A percentile compares a stretch with the other conserved stretches of the same genome.
Conservation (phyloP, 1,140 invertebrate species). For the Bombus impatiens region DNA sequence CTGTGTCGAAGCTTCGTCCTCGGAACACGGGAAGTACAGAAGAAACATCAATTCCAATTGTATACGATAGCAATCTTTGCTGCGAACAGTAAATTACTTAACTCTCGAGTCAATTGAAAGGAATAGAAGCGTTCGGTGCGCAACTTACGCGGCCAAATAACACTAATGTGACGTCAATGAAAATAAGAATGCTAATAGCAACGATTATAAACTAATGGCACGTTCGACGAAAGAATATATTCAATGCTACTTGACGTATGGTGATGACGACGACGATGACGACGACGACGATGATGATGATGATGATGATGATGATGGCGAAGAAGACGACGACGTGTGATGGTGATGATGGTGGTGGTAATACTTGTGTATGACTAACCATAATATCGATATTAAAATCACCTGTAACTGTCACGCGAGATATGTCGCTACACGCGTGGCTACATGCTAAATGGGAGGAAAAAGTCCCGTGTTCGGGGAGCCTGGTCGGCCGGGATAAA, state of each 20-base stretch:
- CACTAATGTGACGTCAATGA: no score
- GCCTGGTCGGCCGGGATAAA: slow-evolving; percentile 16
- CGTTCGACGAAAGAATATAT: slow-evolving; percentile 46
- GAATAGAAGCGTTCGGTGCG: slow-evolving; percentile 8
- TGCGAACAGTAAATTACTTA: slow-evolving; percentile 2
- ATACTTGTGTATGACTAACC: slow-evolving; percentile 50
- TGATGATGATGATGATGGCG: not conserved
- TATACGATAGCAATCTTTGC: not conserved
- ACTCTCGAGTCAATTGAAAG: slow-evolving; percentile 31
- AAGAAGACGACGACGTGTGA: not conserved
- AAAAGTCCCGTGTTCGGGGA: slow-evolving; percentile 19
- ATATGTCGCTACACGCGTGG: slow-evolving; percentile 51
- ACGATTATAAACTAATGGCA: slow-evolving; percentile 22
- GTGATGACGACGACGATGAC: not conserved
- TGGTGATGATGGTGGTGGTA: slow-evolving; percentile 12
- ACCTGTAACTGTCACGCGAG: slow-evolving; percentile 52
- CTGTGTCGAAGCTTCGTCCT: slow-evolving; percentile 43
- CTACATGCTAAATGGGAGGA: slow-evolving; percentile 44
- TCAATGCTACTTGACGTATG: slow-evolving; percentile 24
- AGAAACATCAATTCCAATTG: slow-evolving; percentile 23
- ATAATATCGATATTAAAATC: slow-evolving; percentile 47
- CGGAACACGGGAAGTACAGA: slow-evolving; percentile 38
- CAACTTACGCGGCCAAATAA: no score
- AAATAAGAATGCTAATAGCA: not conserved
- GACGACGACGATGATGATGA: not conserved